Percentiles rank a stretch among this genome's conserved stretches.
These are phyloP conservation scores for Synergus japonicus DNA, from an alignment of 2,888 invertebrate genomes.

Conservation along the genomic window DNA sequence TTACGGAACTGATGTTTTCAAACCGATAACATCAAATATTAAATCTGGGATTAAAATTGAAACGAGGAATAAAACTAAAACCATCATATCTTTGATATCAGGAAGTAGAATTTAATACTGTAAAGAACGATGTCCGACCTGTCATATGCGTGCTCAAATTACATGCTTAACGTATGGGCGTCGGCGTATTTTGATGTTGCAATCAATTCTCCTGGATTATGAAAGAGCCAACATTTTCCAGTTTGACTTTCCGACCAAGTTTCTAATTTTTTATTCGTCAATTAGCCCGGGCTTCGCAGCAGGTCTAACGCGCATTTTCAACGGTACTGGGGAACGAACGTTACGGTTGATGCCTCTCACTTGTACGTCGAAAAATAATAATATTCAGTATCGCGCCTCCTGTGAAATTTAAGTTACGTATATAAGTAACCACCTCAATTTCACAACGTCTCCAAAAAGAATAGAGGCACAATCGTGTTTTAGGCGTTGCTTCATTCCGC, in stretches of 20 bases:
- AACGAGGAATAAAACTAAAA: not conserved
- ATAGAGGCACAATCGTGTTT: not conserved
- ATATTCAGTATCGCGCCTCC: slow-evolving; percentile 31
- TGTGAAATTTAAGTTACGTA: slow-evolving; percentile 31
- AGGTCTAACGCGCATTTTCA: slow-evolving; percentile 49
- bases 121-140: not conserved
- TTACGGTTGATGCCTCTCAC: slow-evolving; percentile 46
- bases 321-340: slow-evolving; percentile 43
- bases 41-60: not conserved
- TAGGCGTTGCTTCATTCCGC: not conserved
- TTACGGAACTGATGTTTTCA: slow-evolving; percentile 27
- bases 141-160: slow-evolving; percentile 22
- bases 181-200: slow-evolving; percentile 38
- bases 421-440: slow-evolving; percentile 25
- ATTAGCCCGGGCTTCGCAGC: slow-evolving; percentile 48
- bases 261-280: slow-evolving; percentile 58
- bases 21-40: slow-evolving; percentile 7
- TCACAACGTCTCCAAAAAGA: slow-evolving; percentile 16
- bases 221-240: slow-evolving; percentile 52
- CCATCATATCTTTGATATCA: not conserved
- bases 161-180: slow-evolving; percentile 28
- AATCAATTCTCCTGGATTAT: slow-evolving; percentile 49
- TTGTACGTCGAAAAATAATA: slow-evolving; percentile 33
- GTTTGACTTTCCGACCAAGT: slow-evolving; percentile 49
- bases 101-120: not conserved